Conservation (phyloP, 1,140 invertebrate species). For the Trichonephila clavipes region DNA sequence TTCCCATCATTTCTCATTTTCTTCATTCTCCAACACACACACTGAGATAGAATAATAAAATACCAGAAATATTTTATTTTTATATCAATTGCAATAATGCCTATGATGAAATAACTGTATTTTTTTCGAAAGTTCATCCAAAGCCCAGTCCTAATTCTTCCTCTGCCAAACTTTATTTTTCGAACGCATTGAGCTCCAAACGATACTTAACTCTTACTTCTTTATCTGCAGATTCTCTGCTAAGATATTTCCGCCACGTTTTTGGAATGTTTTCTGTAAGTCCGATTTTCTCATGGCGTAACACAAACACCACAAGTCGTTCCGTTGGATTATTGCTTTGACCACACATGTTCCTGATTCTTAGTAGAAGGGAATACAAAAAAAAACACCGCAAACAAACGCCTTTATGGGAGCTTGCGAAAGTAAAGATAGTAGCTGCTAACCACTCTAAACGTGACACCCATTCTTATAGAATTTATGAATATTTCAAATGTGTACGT, state of each 20-base stretch:
- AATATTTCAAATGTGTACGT: constrained; percentile 10
- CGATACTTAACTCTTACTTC: neutral
- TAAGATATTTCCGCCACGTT: constrained; percentile 24
- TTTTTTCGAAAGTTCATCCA: neutral
- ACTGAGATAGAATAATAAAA: neutral
- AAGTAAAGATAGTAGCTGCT: constrained; percentile 29
- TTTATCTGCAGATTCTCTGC: neutral
- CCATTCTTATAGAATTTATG: constrained; percentile 16
- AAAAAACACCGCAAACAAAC: neutral
- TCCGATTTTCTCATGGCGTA: neutral
- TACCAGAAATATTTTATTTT: too few species aligned
- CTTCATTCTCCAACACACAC: neutral
- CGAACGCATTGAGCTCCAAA: neutral
- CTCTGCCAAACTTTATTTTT: neutral
- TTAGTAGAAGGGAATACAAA: neutral
- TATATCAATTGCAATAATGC: too few species aligned
- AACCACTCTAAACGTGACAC: neutral
- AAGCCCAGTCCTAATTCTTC: neutral
- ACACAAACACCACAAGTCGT: constrained; percentile 1
- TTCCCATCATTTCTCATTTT: neutral
- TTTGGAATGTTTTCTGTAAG: constrained; percentile 30
- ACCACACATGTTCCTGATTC: constrained; percentile 26
- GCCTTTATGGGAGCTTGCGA: neutral
- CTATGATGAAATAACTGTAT: neutral
- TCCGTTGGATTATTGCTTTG: constrained; percentile 19